phyloP scores from a whole-genome alignment of 1,140 invertebrate genomes.

The Bombus consobrinus region DNA sequence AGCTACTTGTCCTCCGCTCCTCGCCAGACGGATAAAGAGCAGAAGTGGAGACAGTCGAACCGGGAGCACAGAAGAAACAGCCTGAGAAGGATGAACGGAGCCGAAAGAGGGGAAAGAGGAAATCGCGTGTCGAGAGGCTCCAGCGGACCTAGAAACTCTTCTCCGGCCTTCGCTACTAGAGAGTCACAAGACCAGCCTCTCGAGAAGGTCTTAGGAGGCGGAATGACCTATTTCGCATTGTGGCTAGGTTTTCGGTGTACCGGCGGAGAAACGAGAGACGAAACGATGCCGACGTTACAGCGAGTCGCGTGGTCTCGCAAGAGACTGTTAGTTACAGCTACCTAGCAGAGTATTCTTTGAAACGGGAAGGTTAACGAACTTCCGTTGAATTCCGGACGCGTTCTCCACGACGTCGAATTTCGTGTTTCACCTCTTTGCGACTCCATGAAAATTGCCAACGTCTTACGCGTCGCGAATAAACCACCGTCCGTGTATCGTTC shows the following conservation, averaged over 20 bases:
- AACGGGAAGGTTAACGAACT: not conserved
- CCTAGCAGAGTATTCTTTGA: not conserved
- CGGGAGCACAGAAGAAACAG: not conserved
- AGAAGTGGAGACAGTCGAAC: not conserved
- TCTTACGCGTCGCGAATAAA: not conserved
- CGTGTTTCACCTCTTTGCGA: not conserved
- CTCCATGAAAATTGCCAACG: not conserved
- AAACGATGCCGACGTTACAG: not conserved
- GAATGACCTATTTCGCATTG: constrained; percentile 39
- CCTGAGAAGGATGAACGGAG: not conserved
- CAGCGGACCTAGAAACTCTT: constrained; percentile 19
- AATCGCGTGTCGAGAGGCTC: constrained; percentile 22
- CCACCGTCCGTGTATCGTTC: too few species aligned
- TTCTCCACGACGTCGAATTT: not conserved
- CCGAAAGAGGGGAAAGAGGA: not conserved
- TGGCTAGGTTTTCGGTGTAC: constrained; percentile 13
- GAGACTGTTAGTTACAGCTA: not conserved
- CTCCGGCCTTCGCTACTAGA: not conserved
- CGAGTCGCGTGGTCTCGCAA: not conserved
- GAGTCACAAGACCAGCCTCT: not conserved
- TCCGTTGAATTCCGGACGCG: not conserved
- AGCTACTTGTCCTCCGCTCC: not conserved
- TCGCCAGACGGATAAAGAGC: not conserved
- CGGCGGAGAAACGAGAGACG: not conserved
- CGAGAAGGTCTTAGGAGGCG: not conserved